phyloP scores from a whole-genome alignment of 2,888 invertebrate species.

The Acheta domesticus region DNA sequence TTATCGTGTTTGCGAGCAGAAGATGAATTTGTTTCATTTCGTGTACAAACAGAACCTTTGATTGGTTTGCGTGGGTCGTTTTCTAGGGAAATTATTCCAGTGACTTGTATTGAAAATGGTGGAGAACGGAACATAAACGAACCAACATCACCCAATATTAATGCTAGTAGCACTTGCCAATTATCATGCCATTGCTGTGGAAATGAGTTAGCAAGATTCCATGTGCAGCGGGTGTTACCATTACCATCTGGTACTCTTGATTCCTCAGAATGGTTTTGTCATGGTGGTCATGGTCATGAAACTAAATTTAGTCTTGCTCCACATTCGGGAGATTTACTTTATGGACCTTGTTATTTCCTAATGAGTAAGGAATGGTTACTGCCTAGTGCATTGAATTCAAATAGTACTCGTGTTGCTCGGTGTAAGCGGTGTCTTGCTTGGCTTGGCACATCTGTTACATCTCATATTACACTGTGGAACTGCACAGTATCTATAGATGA shows the following conservation, averaged over 20 bases:
- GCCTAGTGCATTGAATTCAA: slow-evolving; percentile 35
- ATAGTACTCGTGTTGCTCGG: slow-evolving; percentile 47
- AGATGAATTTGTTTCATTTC: slow-evolving; percentile 44
- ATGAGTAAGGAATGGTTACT: slow-evolving; percentile 44
- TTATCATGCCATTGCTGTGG: slow-evolving; percentile 47
- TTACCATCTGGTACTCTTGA: slow-evolving; percentile 59
- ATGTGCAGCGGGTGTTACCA: slow-evolving; percentile 56
- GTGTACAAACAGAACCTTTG: slow-evolving; percentile 49
- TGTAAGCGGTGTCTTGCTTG: slow-evolving; percentile 59
- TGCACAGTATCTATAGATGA: slow-evolving; percentile 51
- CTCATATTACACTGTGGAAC: slow-evolving; percentile 54
- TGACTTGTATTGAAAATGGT: slow-evolving; percentile 23
- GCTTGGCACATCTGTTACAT: slow-evolving; percentile 51
- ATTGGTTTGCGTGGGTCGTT: slow-evolving; percentile 46
- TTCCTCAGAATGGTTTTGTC: slow-evolving; percentile 66
- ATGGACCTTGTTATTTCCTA: slow-evolving; percentile 56
- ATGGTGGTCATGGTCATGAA: slow-evolving; percentile 50
- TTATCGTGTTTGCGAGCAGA: slow-evolving; percentile 43
- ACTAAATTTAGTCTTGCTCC: slow-evolving; percentile 37
- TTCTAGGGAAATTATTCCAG: slow-evolving; percentile 39
- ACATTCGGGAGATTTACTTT: slow-evolving; percentile 52
- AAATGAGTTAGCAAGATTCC: slow-evolving; percentile 41
- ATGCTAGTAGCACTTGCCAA: slow-evolving; percentile 35
- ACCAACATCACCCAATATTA: slow-evolving; percentile 30
- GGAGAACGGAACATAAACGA: not conserved